Percentiles rank a stretch among this genome's conserved stretches.
Evolutionary conservation across 1,140 invertebrate genomes (phyloP).

Genomic region (Hestina assimilis): DNA sequence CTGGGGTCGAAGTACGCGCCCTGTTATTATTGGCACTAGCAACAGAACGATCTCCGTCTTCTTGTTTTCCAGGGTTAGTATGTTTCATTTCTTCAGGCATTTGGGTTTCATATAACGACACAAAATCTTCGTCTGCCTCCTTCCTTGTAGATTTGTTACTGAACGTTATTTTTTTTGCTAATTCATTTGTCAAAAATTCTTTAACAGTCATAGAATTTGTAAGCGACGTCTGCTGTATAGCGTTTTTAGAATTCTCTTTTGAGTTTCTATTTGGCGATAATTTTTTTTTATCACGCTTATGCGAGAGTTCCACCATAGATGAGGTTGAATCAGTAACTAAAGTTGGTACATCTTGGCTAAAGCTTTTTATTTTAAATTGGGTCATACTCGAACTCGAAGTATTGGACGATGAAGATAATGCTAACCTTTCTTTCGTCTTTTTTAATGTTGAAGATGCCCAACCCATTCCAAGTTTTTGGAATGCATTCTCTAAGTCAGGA

Average conservation of each 20-base stretch:
- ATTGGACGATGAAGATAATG: constrained; percentile 81
- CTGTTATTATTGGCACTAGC: constrained; percentile 41
- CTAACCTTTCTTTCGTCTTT: constrained; percentile 82
- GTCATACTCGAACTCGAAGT: constrained; percentile 73
- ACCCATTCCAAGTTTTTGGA: constrained; percentile 80
- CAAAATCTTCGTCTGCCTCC: constrained; percentile 54
- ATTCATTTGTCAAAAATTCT: constrained; percentile 65
- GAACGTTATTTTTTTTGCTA: constrained; percentile 69
- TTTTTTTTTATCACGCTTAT: constrained; percentile 30
- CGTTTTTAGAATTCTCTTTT: constrained; percentile 44
- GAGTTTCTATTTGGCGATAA: constrained; percentile 11
- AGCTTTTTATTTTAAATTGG: constrained; percentile 56
- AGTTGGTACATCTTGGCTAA: constrained; percentile 47
- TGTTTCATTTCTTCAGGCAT: constrained; percentile 62
- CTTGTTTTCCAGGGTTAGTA: constrained; percentile 20
- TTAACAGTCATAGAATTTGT: constrained; percentile 67
- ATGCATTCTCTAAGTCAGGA: constrained; percentile 79
- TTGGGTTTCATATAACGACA: constrained; percentile 65
- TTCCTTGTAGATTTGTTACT: constrained; percentile 51
- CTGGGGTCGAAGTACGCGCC: constrained; percentile 78
- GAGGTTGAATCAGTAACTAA: constrained; percentile 46
- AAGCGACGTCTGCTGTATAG: constrained; percentile 57
- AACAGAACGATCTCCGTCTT: constrained; percentile 41
- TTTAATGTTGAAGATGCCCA: constrained; percentile 84
- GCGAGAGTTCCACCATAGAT: constrained; percentile 35